These are phyloP conservation scores for Hirtodrosophila histrioides DNA, from an alignment of 2,888 invertebrate genomes.

Conservation along the genomic window DNA sequence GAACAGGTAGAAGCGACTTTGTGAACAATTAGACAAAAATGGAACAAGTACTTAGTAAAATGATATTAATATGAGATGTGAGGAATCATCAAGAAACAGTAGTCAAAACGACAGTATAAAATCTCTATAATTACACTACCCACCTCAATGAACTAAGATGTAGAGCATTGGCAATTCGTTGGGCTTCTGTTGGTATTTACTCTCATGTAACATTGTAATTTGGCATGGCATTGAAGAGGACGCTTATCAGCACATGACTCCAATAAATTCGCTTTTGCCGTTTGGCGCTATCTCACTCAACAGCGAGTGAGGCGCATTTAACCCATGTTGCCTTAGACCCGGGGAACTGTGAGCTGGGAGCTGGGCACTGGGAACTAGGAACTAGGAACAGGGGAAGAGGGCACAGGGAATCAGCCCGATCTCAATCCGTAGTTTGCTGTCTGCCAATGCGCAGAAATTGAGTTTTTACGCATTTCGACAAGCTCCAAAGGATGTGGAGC, in stretches of 20 bases:
- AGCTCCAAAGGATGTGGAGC: slow-evolving; percentile 52
- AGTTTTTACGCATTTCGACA: slow-evolving; percentile 80
- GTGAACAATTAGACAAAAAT: no score
- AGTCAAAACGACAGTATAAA: no score
- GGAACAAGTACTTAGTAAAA: no score
- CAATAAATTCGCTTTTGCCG: slow-evolving; percentile 76
- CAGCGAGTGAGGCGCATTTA: slow-evolving; percentile 51
- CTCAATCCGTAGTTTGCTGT: slow-evolving; percentile 53
- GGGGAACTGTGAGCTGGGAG: slow-evolving; percentile 1
- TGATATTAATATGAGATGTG: no score
- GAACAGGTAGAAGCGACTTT: no score
- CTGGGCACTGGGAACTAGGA: not conserved
- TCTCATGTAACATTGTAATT: slow-evolving; percentile 72
- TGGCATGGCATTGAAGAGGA: slow-evolving; percentile 69
- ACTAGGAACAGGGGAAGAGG: not conserved
- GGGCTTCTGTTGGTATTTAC: slow-evolving; percentile 2
- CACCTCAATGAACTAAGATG: not conserved
- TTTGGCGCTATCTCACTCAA: slow-evolving; percentile 68
- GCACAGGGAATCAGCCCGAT: slow-evolving; percentile 23
- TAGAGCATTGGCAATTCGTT: slow-evolving; percentile 38
- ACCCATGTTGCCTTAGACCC: slow-evolving; percentile 51
- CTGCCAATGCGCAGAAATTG: slow-evolving; percentile 71
- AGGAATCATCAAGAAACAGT: no score
- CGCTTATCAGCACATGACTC: slow-evolving; percentile 78
- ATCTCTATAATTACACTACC: no score